These are phyloP conservation scores for Danaus plexippus DNA, from an alignment of 1,140 invertebrate genomes.

Conservation along the genomic window DNA sequence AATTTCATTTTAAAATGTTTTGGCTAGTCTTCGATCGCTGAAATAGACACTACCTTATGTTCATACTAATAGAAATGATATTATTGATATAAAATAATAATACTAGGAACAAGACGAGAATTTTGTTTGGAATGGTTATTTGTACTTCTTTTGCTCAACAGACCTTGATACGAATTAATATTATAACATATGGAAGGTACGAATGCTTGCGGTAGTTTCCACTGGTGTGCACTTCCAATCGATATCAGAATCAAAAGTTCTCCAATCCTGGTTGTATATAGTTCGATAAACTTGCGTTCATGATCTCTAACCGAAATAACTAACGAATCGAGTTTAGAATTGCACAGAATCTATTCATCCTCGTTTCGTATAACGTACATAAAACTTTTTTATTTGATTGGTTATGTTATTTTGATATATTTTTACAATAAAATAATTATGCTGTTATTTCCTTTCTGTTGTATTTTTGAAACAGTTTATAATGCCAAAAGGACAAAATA, in stretches of 20 bases:
- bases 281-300: constrained; percentile 11
- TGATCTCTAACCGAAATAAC: constrained; percentile 6
- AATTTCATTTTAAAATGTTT: too few relatives aligned
- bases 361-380: neutral
- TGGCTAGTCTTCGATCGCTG: too few relatives aligned
- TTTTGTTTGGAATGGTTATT: too few relatives aligned
- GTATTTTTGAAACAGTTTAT: too few relatives aligned
- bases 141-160: too few relatives aligned
- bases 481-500: neutral
- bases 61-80: too few relatives aligned
- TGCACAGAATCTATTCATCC: too few relatives aligned
- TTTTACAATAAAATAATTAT: constrained; percentile 2
- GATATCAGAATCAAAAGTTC: constrained; percentile 13
- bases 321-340: neutral
- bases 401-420: neutral
- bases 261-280: constrained; percentile 5
- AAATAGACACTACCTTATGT: too few relatives aligned
- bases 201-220: neutral
- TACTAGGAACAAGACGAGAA: too few relatives aligned
- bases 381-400: constrained; percentile 6
- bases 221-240: constrained; percentile 13
- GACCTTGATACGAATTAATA: too few relatives aligned
- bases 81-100: too few relatives aligned
- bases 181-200: too few relatives aligned
- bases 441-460: neutral